Conservation (phyloP, 2,888 invertebrate genomes). For the Ctenicera cuprea region DNA sequence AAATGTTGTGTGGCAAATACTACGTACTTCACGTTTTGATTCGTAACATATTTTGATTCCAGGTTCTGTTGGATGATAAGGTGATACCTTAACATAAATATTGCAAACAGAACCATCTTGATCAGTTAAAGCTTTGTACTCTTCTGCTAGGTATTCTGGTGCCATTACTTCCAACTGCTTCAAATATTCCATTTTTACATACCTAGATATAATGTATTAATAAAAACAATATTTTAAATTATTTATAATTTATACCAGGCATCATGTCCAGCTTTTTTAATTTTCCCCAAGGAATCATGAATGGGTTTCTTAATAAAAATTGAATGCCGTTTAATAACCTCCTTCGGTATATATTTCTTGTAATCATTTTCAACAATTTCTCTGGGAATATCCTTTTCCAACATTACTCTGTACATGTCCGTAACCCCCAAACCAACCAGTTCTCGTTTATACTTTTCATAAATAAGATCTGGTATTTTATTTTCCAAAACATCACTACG, state of each 20-base stretch:
- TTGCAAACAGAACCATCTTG: constrained; percentile 82
- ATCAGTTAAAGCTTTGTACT: constrained; percentile 81
- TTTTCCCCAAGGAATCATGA: constrained; percentile 77
- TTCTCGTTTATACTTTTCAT: constrained; percentile 85
- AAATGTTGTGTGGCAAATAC: constrained; percentile 32
- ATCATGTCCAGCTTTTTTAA: constrained; percentile 78
- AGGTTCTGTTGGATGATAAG: constrained; percentile 79
- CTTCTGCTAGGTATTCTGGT: constrained; percentile 88
- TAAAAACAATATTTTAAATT: constrained; percentile 7
- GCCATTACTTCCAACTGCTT: constrained; percentile 87
- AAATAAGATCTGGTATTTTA: constrained; percentile 86
- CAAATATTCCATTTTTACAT: constrained; percentile 87
- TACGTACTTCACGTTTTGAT: constrained; percentile 76
- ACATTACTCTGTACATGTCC: constrained; percentile 89
- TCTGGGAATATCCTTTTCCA: constrained; percentile 82
- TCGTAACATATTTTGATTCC: constrained; percentile 81
- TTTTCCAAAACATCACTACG: constrained; percentile 87
- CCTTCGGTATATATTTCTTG: constrained; percentile 89
- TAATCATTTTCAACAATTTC: constrained; percentile 86
- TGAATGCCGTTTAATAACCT: constrained; percentile 83
- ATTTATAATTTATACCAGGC: constrained; percentile 72
- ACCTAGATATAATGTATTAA: constrained; percentile 68
- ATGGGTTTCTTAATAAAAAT: constrained; percentile 87
- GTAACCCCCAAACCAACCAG: constrained; percentile 89
- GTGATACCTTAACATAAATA: constrained; percentile 79